Evolutionary conservation across 1,140 invertebrate genomes (phyloP), one percentile per base, ranked within the genome.

Genomic region (Hyposmocoma kahamanoa): DNA sequence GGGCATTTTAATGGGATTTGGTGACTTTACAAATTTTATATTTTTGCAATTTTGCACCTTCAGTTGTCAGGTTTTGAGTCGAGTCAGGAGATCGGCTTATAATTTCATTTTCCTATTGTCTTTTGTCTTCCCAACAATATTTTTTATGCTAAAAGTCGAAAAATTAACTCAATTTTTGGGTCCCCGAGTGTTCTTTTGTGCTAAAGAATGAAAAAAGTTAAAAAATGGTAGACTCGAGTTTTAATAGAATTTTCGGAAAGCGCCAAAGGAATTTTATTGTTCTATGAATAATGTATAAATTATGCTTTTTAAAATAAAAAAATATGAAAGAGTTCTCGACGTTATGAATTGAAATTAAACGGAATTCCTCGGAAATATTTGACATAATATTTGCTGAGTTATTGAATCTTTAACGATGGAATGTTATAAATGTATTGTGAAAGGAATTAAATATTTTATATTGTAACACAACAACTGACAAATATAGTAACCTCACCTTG

Each of bases 81-180:
- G n/a, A n/a, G n/a, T n/a, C n/a, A n/a, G n/a, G 39, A 41, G 39
- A 38, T 20, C 22, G 17, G 22, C 22, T 41, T 51, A 21, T 55
- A 56, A 62, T 59, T 52, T 55, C 44, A 62, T 59, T 54, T 44
- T 32, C 46, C 44, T 51, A 50, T 55, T 62, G 49, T 58, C 41
- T 53, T 55, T 57, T 34, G 39, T 56, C 45, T 48, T 47, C 46
- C 32, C 41, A 30, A 30, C 26, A 49, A 48, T 55, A 42, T 55
- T 48, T 42, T 61, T 58, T 50, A 50, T 62, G 54, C 45, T 45
- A 47, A 56, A 62, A 62, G 54, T 59, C 55, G 51, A 41, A 49
- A 61, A 56, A 62, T 65, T 65, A 68, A 68, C 62, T 68, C 59
- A 68, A 68, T 68, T 68, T 64, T 56, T 56, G 47, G 42, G 52